Percentiles rank a stretch among this genome's conserved stretches.
Conservation (phyloP, 2,888 invertebrate genomes). For the Tethea ocularis region DNA sequence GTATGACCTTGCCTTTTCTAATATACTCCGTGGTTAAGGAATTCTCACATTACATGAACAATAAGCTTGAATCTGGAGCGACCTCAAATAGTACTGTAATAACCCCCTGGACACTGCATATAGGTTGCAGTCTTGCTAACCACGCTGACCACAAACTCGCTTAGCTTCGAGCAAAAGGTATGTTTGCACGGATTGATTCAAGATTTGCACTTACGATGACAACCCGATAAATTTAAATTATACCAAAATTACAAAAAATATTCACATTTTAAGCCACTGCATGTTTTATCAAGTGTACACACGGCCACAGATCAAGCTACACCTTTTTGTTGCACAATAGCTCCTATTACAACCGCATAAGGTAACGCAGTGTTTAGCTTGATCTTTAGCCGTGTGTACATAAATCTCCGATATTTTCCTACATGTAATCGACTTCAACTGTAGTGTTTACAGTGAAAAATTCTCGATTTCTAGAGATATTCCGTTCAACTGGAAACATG, state of each 20-base stretch:
- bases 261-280: too few relatives aligned
- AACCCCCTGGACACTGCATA: neutral
- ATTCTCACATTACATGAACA: neutral
- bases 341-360: too few relatives aligned
- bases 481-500: neutral
- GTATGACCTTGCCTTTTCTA: conserved; percentile 25
- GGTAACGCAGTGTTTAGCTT: too few relatives aligned
- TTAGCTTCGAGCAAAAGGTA: neutral
- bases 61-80: neutral
- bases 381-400: too few relatives aligned
- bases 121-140: neutral
- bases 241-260: too few relatives aligned
- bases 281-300: too few relatives aligned
- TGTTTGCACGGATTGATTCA: too few relatives aligned
- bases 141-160: neutral
- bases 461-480: neutral
- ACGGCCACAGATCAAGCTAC: too few relatives aligned
- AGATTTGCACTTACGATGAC: neutral
- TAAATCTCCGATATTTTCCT: conserved; percentile 27
- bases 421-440: conserved; percentile 27
- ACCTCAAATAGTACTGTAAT: neutral
- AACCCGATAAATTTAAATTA: neutral
- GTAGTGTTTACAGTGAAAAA: conserved; percentile 39
- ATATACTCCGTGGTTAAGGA: neutral
- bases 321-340: too few relatives aligned